Base-by-base conservation (phyloP, 2,888 invertebrate genomes). In the Aelia acuminata region DNA sequence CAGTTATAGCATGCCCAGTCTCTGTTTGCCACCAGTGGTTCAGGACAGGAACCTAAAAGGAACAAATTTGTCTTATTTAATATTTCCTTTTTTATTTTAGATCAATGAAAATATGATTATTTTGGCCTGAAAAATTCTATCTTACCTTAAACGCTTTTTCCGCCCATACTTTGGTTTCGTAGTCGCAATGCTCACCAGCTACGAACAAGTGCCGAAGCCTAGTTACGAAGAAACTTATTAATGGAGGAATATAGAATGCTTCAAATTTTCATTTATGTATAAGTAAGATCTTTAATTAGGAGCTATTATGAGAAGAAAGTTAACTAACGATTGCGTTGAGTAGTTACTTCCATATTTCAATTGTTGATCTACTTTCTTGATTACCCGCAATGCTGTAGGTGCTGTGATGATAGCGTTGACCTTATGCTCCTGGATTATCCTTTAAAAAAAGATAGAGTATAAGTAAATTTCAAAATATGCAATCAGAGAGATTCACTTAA, bases 11-110 rank as follows among this genome's bases (percentile, higher is more conserved):
- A 89, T 97, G 97, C 0, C 98, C 98, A 0, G 97, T 96, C 93
- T 98, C 98, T 3, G 98, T 98, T 93, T 98, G 98, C 98, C 98
- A 98, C 98, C 98, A 98, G 92, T 98, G 97, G 92, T 98, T 98
- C 87, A 98, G 92, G 5, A 97, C 94, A 0, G 97, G 96, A 15
- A 95, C 93, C 92, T 92, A 18, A 70, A 70, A 57, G 15, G 4
- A 26, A 15, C 26, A 57, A 15, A 15, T 26, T 26, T 57, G 26
- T n/a, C n/a, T 53, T 53, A 0, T 1, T 53, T 20, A 57, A 13
- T 70, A 35, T 1, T 70, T 31, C 8, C 7, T 70, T 26, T 13
- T 1, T 13, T 57, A n/a, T n/a, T 26, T 26, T 26, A 10, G 0
- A 5, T 63, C 26, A 11, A n/a, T n/a, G 18, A 5, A 35, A 11